These are phyloP conservation scores for Drosophila glabriapex DNA, from an alignment of 2,888 invertebrate genomes.

Conservation along the genomic window DNA sequence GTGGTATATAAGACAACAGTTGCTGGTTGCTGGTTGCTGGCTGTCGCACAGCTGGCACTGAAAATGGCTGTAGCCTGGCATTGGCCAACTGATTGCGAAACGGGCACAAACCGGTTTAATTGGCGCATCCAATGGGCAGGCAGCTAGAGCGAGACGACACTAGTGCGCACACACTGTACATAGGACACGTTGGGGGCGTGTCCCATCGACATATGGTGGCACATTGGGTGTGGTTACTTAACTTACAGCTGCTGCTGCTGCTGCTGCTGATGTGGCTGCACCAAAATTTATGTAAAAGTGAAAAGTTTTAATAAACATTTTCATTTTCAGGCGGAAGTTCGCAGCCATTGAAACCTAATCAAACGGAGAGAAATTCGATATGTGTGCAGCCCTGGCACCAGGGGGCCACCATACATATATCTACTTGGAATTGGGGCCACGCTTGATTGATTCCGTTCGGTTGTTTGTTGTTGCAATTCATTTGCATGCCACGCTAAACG, in stretches of 20 bases:
- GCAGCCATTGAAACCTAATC: conserved; percentile 56
- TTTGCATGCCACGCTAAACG: conserved; percentile 55
- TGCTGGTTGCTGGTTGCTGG: conserved; percentile 24
- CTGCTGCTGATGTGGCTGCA: conserved; percentile 32
- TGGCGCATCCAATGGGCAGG: conserved; percentile 44
- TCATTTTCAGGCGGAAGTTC: conserved; percentile 68
- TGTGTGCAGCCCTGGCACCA: conserved; percentile 10
- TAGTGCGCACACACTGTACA: conserved; percentile 47
- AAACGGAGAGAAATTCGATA: conserved; percentile 46
- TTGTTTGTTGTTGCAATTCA: conserved; percentile 55
- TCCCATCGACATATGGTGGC: conserved; percentile 37
- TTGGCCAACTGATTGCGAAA: conserved; percentile 54
- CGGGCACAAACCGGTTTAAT: conserved; percentile 55
- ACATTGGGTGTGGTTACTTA: conserved; percentile 65
- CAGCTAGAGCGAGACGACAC: conserved; percentile 57
- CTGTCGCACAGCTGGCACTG: conserved; percentile 40
- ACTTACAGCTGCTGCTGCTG: conserved; percentile 62
- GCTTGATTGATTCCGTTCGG: conserved; percentile 67
- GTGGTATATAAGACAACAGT: conserved; percentile 27
- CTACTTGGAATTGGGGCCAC: conserved; percentile 46
- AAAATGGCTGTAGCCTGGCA: conserved; percentile 53
- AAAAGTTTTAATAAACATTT: conserved; percentile 79
- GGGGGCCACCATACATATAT: neutral
- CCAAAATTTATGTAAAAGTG: conserved; percentile 74
- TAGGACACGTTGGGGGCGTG: conserved; percentile 56